These are phyloP conservation scores for Caenorhabditis wallacei DNA, from an alignment of 2,888 invertebrate genomes.

Conservation along the genomic window DNA sequence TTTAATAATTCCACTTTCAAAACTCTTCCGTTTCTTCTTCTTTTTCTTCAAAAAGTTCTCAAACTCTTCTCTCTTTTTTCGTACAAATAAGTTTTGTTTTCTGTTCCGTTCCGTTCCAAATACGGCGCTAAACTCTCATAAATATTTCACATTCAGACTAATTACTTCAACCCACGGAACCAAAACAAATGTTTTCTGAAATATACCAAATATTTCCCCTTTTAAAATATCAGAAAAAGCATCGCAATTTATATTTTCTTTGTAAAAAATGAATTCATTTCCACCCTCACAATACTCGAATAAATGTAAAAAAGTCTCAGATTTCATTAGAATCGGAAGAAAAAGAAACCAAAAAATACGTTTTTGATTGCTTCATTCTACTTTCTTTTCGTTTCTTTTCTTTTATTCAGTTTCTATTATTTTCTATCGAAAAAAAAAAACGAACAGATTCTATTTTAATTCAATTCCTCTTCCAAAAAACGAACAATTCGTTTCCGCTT, in stretches of 20 bases:
- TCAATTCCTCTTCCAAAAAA: neutral
- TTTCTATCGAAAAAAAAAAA: neutral
- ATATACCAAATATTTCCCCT: neutral
- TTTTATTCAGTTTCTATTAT: neutral
- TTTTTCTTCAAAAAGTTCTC: conserved; percentile 23
- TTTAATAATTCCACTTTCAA: conserved; percentile 54
- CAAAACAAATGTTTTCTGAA: conserved; percentile 15
- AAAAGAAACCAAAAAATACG: conserved; percentile 21
- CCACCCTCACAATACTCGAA: neutral
- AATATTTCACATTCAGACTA: conserved; percentile 36
- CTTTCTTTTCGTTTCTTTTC: conserved; percentile 5
- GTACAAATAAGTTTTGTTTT: conserved; percentile 35
- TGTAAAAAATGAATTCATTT: neutral
- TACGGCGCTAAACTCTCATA: conserved; percentile 29
- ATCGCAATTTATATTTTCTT: neutral
- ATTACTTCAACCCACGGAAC: conserved; percentile 31
- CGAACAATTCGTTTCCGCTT: conserved; percentile 51
- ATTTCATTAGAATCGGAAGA: conserved; percentile 41
- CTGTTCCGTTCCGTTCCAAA: conserved; percentile 7
- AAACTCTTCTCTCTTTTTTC: conserved; percentile 20
- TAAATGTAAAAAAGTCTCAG: conserved; percentile 34
- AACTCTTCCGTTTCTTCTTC: conserved; percentile 20
- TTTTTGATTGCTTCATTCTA: conserved; percentile 25
- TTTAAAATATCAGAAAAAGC: neutral
- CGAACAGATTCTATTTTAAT: conserved; percentile 12